Percentiles rank a stretch among this genome's conserved stretches.
Conservation (phyloP, 2,797 vertebrate genomes). For the Sciurus carolinensis region DNA sequence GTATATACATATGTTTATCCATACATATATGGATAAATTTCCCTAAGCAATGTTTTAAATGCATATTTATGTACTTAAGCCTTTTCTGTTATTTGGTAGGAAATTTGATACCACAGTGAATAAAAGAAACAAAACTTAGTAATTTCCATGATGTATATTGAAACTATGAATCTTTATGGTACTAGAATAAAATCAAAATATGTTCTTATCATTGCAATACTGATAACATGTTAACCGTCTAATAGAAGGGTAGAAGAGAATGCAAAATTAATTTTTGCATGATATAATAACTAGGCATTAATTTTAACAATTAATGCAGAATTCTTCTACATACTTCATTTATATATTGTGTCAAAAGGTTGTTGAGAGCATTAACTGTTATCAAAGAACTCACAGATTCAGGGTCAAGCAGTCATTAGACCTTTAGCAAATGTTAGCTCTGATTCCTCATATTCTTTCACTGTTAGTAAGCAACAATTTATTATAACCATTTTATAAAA, state of each 20-base stretch:
- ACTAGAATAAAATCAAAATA: constrained; percentile 15
- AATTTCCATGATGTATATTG: neutral
- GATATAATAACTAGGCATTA: neutral
- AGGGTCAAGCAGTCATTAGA: constrained; percentile 15
- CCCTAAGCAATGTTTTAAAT: neutral
- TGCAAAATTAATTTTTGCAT: neutral
- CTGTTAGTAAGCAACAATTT: neutral
- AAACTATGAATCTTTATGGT: constrained; percentile 3
- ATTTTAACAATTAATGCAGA: constrained; percentile 29
- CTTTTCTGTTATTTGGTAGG: neutral
- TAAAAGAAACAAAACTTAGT: neutral
- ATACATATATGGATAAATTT: neutral
- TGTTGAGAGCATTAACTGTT: neutral
- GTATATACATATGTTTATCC: too few species aligned
- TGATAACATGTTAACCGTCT: neutral
- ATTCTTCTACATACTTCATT: neutral
- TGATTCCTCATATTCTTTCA: constrained; percentile 31
- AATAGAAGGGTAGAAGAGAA: neutral
- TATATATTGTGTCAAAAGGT: constrained; percentile 54
- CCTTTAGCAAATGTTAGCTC: neutral
- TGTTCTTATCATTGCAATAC: neutral
- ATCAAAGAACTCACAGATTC: constrained; percentile 43
- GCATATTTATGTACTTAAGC: neutral
- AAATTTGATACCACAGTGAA: constrained; percentile 10
- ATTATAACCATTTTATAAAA: neutral